Percentiles rank a stretch among this genome's conserved stretches.
Conservation (phyloP, 1,140 invertebrate genomes). For the Hypsibius dujardini region DNA sequence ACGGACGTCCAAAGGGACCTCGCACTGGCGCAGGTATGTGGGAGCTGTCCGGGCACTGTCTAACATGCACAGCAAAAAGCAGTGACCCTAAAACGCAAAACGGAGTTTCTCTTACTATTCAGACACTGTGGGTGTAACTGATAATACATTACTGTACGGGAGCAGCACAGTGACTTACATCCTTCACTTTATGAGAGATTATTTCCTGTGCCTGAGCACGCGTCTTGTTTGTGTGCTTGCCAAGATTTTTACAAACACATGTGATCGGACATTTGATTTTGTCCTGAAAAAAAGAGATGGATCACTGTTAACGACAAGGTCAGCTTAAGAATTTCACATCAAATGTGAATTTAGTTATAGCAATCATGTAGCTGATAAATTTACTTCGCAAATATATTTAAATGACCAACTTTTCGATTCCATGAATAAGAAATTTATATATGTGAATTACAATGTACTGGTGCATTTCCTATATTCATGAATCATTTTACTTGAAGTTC, state of each 20-base stretch:
- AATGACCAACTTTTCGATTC: too few relatives aligned
- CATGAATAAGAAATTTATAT: too few relatives aligned
- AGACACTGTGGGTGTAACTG: background rate
- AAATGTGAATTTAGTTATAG: too few relatives aligned
- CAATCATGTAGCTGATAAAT: too few relatives aligned
- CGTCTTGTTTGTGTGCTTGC: background rate
- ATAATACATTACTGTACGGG: background rate
- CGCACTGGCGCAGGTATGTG: background rate
- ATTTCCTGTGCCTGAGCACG: background rate
- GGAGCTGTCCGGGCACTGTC: background rate
- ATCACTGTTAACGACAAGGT: too few relatives aligned
- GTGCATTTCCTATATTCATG: too few relatives aligned
- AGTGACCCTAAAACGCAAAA: slow-evolving; percentile 2
- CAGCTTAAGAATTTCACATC: too few relatives aligned
- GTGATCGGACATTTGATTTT: background rate
- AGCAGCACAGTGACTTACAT: background rate
- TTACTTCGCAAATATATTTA: too few relatives aligned
- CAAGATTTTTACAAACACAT: background rate
- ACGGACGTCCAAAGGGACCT: background rate
- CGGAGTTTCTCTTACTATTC: background rate
- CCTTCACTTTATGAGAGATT: background rate
- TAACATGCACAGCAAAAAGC: slow-evolving; percentile 7
- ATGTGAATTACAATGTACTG: too few relatives aligned
- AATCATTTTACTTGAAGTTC: too few relatives aligned
- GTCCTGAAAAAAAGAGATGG: slow-evolving; percentile 2